Evolutionary conservation across 2,113 vertebrate genomes (phyloP), one percentile per base, ranked within the genome.

Genomic region (Leiothrix lutea): DNA sequence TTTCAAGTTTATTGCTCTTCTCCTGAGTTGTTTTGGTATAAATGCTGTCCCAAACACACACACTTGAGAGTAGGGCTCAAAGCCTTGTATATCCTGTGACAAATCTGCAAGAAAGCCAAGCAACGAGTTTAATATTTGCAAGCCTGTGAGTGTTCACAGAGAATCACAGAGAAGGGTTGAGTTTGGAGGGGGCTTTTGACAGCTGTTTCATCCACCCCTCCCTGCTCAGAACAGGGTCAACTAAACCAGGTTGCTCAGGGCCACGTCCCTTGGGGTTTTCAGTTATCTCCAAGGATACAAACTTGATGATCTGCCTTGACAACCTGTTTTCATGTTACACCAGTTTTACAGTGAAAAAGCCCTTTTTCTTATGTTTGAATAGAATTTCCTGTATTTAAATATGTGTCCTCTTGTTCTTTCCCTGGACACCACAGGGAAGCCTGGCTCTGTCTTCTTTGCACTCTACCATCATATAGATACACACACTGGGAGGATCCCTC

Each of bases 221-320:
- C 45, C 31, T 78, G 56, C 47, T 62, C 64, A 54, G 47, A 71
- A 26, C 35, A 77, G 12, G 28, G 33, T 65, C 81, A 66, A 28
- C 42, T 47, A 73, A 78, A 89, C 33, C 35, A 88, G 14, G 22
- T 36, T 87, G 28, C 58, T 79, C 15, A 91, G 53, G 24, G 24
- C 45, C 1, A 0, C 40, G 53, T 64, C 61, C 56, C 2, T 0
- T 28, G 5, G 4, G 26, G 12, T 84, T 91, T 86, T 75, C 57
- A 75, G 14, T 75, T 72, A 50, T 47, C 42, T 85, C 20, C 40
- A 80, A 82, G 62, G 65, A 61, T 1, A 50, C 26, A 83, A 17
- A 54, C 42, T 53, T 67, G n/a, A 57, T 9, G 4, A 28, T 25
- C 21, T 87, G 36, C 61, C 70, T 56, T 1, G 1, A 48, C 33